Evolutionary conservation across 2,797 vertebrate genomes (phyloP).

Genomic region (Heteromormyrus szaboi): DNA sequence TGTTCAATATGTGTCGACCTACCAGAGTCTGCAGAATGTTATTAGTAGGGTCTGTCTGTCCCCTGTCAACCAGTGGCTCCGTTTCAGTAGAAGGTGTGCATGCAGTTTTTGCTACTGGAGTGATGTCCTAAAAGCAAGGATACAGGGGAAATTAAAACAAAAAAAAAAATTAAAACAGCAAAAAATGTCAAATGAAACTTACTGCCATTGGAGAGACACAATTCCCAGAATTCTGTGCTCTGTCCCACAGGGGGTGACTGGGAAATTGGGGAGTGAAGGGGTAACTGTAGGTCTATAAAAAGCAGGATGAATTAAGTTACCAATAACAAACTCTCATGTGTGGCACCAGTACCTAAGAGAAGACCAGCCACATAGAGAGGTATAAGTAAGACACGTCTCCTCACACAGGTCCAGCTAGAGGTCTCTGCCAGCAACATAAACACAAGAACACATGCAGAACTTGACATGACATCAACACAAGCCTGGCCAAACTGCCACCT

Average conservation of each 20-base stretch:
- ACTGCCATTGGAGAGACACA: not conserved
- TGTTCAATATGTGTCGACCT: not conserved
- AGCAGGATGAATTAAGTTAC: not conserved
- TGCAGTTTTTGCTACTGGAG: conserved; percentile 29
- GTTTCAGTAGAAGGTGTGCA: conserved; percentile 14
- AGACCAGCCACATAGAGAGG: not conserved
- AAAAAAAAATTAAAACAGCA: not conserved
- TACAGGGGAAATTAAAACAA: not conserved
- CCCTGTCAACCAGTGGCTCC: conserved; percentile 15
- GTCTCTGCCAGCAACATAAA: not conserved
- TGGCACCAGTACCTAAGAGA: not conserved
- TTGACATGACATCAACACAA: not conserved
- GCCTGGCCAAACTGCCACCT: conserved; percentile 18
- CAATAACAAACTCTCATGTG: not conserved
- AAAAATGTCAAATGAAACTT: not conserved
- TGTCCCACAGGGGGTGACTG: not conserved
- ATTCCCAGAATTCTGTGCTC: not conserved
- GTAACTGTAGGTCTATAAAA: not conserved
- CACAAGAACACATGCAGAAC: not conserved
- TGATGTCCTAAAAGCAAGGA: conserved; percentile 40
- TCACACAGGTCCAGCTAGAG: not conserved
- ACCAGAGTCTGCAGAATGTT: conserved; percentile 40
- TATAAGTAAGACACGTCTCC: not conserved
- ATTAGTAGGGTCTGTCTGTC: conserved; percentile 29
- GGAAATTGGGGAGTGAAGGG: not conserved